Conservation (phyloP, 2,888 invertebrate species). For the Ichneumoninae sp. region DNA sequence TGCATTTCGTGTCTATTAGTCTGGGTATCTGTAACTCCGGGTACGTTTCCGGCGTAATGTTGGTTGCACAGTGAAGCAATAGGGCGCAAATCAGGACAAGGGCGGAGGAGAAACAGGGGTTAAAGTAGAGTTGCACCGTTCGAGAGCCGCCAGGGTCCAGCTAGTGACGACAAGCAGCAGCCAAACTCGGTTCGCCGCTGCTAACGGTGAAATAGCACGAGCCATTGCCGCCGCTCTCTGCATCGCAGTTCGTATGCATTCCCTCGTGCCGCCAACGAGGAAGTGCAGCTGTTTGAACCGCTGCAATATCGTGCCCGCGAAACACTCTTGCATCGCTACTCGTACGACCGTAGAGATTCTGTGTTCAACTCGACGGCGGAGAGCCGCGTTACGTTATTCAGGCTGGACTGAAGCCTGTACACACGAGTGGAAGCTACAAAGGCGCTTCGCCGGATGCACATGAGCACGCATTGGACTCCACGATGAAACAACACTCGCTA, state of each 20-base stretch:
- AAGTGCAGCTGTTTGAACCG: conserved; percentile 39
- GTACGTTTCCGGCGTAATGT: conserved; percentile 18
- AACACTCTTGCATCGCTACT: conserved; percentile 15
- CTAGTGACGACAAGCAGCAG: conserved; percentile 28
- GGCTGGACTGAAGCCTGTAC: neutral
- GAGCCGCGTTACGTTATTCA: conserved; percentile 6
- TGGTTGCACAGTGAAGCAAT: neutral
- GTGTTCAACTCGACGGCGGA: conserved; percentile 11
- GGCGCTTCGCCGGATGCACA: conserved; percentile 12
- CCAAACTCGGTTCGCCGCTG: neutral
- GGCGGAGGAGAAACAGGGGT: neutral
- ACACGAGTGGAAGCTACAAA: neutral
- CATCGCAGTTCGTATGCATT: conserved; percentile 1
- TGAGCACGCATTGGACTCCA: conserved; percentile 17
- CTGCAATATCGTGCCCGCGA: conserved; percentile 29
- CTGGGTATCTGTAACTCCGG: neutral
- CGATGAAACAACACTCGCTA: conserved; percentile 34
- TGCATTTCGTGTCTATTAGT: neutral
- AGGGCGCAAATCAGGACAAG: neutral
- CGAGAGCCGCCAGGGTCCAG: conserved; percentile 6
- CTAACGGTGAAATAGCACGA: conserved; percentile 26
- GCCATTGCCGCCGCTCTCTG: conserved; percentile 17
- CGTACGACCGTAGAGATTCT: conserved; percentile 31
- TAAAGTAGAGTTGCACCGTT: conserved; percentile 12
- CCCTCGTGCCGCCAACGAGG: neutral